These are phyloP conservation scores for Pseudotriccus pelzelni DNA, from an alignment of 2,797 vertebrate genomes.

Conservation along the genomic window DNA sequence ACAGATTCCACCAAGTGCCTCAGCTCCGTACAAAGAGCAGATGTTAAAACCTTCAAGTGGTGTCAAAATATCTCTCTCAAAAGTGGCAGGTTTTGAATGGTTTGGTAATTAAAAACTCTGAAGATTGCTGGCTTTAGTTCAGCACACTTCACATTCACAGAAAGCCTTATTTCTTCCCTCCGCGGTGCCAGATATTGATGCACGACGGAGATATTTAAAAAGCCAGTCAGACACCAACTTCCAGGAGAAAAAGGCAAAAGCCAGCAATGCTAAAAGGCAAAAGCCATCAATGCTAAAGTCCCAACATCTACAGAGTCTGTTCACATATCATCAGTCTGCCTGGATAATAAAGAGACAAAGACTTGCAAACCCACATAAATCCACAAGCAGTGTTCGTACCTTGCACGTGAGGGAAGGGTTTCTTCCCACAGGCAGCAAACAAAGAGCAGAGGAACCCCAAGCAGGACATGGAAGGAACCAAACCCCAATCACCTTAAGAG, in stretches of 20 bases:
- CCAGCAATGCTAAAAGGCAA: not conserved
- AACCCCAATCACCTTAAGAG: not conserved
- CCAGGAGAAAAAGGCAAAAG: fast-evolving
- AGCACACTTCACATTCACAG: slow-evolving; percentile 22
- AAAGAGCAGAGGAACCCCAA: not conserved
- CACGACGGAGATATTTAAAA: not conserved
- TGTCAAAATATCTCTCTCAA: slow-evolving; percentile 32
- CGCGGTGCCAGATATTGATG: not conserved
- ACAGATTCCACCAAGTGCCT: not conserved
- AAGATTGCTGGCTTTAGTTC: slow-evolving; percentile 48
- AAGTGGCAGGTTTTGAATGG: slow-evolving; percentile 42
- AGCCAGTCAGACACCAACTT: not conserved
- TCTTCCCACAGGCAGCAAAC: not conserved
- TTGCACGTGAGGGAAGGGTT: not conserved
- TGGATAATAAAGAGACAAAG: not conserved
- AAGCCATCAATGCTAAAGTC: not conserved
- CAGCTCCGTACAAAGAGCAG: slow-evolving; percentile 12
- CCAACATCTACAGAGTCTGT: not conserved
- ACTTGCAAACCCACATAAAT: not conserved
- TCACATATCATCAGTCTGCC: not conserved
- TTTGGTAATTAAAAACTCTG: slow-evolving; percentile 51
- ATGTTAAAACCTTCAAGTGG: slow-evolving; percentile 36
- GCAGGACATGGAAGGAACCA: not conserved
- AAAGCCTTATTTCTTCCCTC: slow-evolving; percentile 17
- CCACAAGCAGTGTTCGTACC: not conserved